Evolutionary conservation across 2,888 invertebrate genomes (phyloP), one percentile per base, ranked within the genome.

Genomic region (Amphipyra tragopoginis): DNA sequence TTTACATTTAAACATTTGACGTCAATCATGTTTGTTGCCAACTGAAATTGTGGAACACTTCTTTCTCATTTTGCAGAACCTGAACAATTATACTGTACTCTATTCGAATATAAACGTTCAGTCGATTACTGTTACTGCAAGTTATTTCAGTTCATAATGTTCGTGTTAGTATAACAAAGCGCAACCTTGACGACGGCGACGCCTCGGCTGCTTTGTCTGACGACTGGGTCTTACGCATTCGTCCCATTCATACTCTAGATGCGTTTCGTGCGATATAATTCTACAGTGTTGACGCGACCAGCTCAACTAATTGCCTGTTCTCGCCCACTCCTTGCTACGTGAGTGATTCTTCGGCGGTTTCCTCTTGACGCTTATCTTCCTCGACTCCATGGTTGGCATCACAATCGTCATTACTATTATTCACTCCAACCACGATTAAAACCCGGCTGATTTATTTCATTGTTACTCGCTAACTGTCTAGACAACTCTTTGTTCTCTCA

Each of bases 231-330:
- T 80, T 82, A 83, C 85, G 79, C 76, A 79, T 73, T 76, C 70
- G 61, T 69, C 68, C 72, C 86, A 88, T 90, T 89, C 86, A 87
- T 85, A 80, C 77, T 71, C 72, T 76, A 67, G 81, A 79, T 85
- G 85, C 84, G 83, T 85, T 75, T 72, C 59, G 69, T 76, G 73
- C 70, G 80, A 85, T 85, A 85, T 86, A 81, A 84, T 86, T 88
- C 85, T 87, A 83, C 83, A 86, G 84, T 79, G 81, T 83, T 89
- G 90, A 88, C 87, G 89, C 86, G 84, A 75, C 80, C 80, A 65
- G 72, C 73, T 75, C 79, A 70, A 79, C 85, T 92, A 91, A 93
- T 92, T 89, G 83, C 86, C 81, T 81, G 74, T 81, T 87, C 78
- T 87, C 89, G 88, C 88, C 89, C 85, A 88, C 90, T 79, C 82